phyloP scores from a whole-genome alignment of 2,797 vertebrate genomes.

The Melanotaenia boesemani region DNA sequence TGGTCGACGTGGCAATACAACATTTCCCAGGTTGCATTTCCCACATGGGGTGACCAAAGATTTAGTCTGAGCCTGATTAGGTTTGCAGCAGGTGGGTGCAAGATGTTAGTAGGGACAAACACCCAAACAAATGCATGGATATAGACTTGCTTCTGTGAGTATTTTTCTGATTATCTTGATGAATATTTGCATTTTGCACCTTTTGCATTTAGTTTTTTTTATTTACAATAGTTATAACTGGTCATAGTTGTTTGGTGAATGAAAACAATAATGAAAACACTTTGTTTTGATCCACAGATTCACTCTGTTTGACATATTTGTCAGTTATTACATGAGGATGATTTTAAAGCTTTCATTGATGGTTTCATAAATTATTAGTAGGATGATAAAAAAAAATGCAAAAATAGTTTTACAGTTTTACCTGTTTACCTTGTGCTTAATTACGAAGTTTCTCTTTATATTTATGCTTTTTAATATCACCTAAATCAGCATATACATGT shows the following conservation, averaged over 20 bases:
- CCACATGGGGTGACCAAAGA: conserved; percentile 79
- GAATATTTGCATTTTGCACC: not conserved
- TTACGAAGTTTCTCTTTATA: not conserved
- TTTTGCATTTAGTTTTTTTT: not conserved
- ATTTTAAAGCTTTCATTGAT: not conserved
- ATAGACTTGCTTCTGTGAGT: conserved; percentile 82
- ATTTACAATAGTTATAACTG: not conserved
- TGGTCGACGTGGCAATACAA: conserved; percentile 54
- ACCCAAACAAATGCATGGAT: conserved; percentile 80
- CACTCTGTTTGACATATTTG: conserved; percentile 3
- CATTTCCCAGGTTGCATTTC: conserved; percentile 64
- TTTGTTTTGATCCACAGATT: conserved; percentile 11
- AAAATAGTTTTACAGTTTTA: not conserved
- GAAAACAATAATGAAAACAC: not conserved
- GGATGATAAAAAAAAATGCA: not conserved
- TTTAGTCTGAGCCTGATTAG: conserved; percentile 84
- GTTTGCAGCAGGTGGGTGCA: conserved; percentile 52
- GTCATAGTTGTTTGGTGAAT: not conserved
- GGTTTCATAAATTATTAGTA: not conserved
- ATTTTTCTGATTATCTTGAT: conserved; percentile 21
- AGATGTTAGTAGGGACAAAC: conserved; percentile 70
- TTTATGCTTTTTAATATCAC: not conserved
- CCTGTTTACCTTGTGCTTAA: not conserved
- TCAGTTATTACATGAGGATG: not conserved
- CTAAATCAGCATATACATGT: not conserved